A percentile compares a stretch with the other conserved stretches of the same genome.
Conservation (phyloP, 2,113 vertebrate species). For the Oostethus manadensis region DNA sequence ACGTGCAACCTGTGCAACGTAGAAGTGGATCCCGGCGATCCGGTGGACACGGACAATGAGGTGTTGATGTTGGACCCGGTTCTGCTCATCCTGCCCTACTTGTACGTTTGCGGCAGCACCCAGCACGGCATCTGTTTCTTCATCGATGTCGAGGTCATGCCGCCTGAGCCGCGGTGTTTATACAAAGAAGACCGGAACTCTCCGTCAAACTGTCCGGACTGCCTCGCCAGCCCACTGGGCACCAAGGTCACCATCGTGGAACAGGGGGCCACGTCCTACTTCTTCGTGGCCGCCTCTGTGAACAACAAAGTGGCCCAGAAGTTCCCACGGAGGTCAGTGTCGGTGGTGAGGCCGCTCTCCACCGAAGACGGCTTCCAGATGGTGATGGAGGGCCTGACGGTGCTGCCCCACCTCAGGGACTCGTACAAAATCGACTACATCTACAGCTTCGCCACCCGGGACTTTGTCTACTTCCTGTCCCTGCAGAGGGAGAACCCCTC, state of each 20-base stretch:
- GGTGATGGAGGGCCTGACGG: conserved; percentile 69
- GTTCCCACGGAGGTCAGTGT: conserved; percentile 81
- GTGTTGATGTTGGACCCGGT: conserved; percentile 78
- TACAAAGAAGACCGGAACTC: conserved; percentile 65
- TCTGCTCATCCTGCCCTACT: conserved; percentile 21
- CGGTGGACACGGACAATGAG: conserved; percentile 75
- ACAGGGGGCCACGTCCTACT: conserved; percentile 53
- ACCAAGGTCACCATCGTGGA: conserved; percentile 76
- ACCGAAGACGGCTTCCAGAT: conserved; percentile 78
- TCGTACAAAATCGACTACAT: conserved; percentile 83
- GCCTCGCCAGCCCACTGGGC: conserved; percentile 85
- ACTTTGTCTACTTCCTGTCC: conserved; percentile 83
- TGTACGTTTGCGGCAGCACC: conserved; percentile 83
- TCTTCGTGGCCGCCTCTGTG: conserved; percentile 82
- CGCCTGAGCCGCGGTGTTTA: conserved; percentile 63
- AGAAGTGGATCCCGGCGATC: conserved; percentile 23
- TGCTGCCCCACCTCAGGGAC: conserved; percentile 70
- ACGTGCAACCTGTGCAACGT: conserved; percentile 71
- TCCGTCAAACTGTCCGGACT: conserved; percentile 73
- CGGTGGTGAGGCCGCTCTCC: conserved; percentile 75
- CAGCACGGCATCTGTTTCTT: conserved; percentile 80
- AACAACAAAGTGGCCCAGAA: conserved; percentile 56
- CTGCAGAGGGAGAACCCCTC: conserved; percentile 73
- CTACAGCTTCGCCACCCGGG: conserved; percentile 74
- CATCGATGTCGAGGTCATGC: conserved; percentile 30